A percentile compares a stretch with the other conserved stretches of the same genome.
Conservation (phyloP, 1,140 invertebrate genomes). For the Melanaphis sacchari region DNA sequence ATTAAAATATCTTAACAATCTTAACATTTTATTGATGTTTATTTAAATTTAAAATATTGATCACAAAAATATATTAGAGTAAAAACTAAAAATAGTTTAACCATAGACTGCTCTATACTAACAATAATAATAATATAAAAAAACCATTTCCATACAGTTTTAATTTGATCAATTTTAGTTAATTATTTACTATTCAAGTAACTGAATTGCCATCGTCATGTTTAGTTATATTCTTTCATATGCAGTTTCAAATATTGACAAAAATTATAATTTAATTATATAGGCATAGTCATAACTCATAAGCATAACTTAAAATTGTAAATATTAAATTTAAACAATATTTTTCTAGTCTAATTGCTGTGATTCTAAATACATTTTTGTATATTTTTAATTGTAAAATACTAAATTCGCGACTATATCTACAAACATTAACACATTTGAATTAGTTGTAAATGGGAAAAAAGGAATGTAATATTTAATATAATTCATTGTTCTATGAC, state of each 20-base stretch:
- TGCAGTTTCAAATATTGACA: neutral
- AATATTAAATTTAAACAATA: neutral
- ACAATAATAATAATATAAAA: no score
- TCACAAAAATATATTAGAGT: neutral
- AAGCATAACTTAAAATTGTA: neutral
- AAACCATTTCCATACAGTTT: neutral
- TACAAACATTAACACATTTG: neutral
- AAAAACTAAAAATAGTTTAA: neutral
- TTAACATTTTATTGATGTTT: neutral
- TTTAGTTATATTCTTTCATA: neutral
- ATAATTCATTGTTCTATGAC: no score
- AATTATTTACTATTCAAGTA: neutral
- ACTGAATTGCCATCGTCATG: neutral
- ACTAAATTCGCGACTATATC: neutral
- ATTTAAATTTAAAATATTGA: neutral
- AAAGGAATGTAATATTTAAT: neutral
- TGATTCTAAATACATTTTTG: neutral
- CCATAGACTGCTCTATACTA: neutral
- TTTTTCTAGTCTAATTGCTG: slow-evolving; percentile 18
- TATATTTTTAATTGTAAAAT: neutral
- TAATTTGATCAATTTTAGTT: neutral
- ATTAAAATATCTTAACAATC: no score
- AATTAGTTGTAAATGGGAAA: neutral
- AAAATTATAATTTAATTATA: neutral
- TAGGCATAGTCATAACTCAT: neutral